Evolutionary conservation across 2,113 vertebrate species (phyloP), one percentile per base, ranked within the genome.

Genomic region (Gymnocephalus cernua): DNA sequence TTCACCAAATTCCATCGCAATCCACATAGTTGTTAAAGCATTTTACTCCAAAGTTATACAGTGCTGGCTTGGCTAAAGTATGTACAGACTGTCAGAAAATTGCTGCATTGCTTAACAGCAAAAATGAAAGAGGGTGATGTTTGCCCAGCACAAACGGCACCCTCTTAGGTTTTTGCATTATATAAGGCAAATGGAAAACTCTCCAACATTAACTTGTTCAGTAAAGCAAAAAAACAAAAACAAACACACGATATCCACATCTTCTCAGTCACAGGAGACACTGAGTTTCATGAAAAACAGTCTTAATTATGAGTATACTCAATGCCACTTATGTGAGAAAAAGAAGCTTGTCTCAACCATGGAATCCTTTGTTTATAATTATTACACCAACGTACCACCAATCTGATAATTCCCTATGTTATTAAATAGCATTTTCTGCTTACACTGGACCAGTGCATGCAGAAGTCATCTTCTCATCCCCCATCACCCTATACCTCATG

Each of bases 401-500:
- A 59, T n/a, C 23, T 51, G 66, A 71, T 19, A 4, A 14, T 50
- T 77, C n/a, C 13, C 47, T 62, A 61, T 44, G 50, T 59, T 68
- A 19, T 57, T 29, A 16, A 68, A 78, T 44, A 65, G 5, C 57
- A 67, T 25, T 54, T 47, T 56, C 32, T 48, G 72, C 54, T 44
- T 50, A 48, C 16, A 45, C 7, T 18, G 47, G 65, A 83, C 66
- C 50, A 11, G 27, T 45, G 74, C 79, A 38, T 11, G 51, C 58
- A 68, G 18, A 38, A 83, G 57, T 86, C 75, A 74, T 79, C 79
- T 79, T 72, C 77, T 70, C 72, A 50, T 82, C 86, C 50, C 32
- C 23, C 72, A 58, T 82, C 86, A 57, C 27, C 25, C 67, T 68
- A 41, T 23, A 88, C 79, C 89, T 80, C 89, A 85, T 89, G 90